A percentile compares a stretch with the other conserved stretches of the same genome.
phyloP scores from a whole-genome alignment of 2,888 invertebrate species.

The Augiades crinisus region DNA sequence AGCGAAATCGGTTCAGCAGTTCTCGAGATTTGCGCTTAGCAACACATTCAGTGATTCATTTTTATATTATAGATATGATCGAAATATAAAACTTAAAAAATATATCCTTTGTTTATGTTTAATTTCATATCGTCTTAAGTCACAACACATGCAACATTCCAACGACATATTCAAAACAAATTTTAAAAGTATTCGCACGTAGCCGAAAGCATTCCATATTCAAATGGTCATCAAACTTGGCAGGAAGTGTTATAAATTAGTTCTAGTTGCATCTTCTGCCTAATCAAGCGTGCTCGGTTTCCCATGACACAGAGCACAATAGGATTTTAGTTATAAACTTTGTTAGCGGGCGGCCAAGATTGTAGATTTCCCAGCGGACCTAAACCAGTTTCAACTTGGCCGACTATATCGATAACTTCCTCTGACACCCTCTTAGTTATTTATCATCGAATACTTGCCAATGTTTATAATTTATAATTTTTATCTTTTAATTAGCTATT shows the following conservation, averaged over 20 bases:
- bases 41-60: too few relatives aligned
- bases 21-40: too few relatives aligned
- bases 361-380: slow-evolving; percentile 75
- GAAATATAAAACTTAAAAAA: too few relatives aligned
- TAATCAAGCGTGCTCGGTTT: slow-evolving; percentile 64
- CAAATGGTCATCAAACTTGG: slow-evolving; percentile 21
- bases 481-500: not conserved
- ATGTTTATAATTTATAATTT: slow-evolving; percentile 25
- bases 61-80: too few relatives aligned
- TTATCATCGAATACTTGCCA: slow-evolving; percentile 43
- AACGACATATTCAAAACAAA: too few relatives aligned
- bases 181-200: too few relatives aligned
- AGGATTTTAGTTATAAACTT: slow-evolving; percentile 79
- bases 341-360: slow-evolving; percentile 76
- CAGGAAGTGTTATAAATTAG: slow-evolving; percentile 22
- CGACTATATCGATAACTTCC: slow-evolving; percentile 74
- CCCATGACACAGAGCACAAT: slow-evolving; percentile 68
- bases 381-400: slow-evolving; percentile 72
- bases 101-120: too few relatives aligned
- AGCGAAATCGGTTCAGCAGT: too few relatives aligned
- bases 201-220: slow-evolving; percentile 3
- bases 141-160: too few relatives aligned
- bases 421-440: slow-evolving; percentile 59
- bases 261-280: slow-evolving; percentile 36
- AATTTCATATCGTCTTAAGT: too few relatives aligned